Evolutionary conservation across 92 coral and sea anemone genomes (phyloP).

Genomic region (Bergia puertoricense): DNA sequence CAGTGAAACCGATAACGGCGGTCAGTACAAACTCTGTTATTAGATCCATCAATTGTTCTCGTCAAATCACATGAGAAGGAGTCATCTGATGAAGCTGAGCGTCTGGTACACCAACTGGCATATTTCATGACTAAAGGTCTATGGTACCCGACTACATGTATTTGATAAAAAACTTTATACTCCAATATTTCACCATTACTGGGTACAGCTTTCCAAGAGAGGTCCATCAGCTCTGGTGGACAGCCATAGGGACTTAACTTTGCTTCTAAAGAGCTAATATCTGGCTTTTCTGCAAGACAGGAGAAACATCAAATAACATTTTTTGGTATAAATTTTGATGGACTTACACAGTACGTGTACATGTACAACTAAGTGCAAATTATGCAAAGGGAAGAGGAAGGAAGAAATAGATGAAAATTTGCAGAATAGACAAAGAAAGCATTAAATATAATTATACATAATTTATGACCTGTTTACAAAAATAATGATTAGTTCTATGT

Average conservation of each 20-base stretch:
- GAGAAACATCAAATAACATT: conserved; percentile 19
- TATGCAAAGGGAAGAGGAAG: no score
- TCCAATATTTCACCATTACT: neutral
- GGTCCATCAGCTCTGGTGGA: neutral
- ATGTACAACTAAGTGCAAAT: no score
- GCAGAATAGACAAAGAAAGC: no score
- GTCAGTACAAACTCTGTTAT: neutral
- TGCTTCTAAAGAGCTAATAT: neutral
- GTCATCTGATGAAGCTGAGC: neutral
- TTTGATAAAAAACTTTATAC: neutral
- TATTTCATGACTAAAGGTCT: neutral
- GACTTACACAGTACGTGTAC: no score
- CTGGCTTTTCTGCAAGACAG: neutral
- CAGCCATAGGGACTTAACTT: neutral
- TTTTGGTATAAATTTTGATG: conserved; percentile 22
- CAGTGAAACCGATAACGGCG: neutral
- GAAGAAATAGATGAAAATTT: no score
- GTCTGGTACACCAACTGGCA: conserved; percentile 6
- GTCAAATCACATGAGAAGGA: neutral
- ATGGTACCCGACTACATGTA: neutral
- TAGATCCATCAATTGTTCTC: neutral
- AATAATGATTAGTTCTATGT: no score
- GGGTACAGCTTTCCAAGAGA: conserved; percentile 9
- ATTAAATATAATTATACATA: no score
- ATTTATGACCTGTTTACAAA: no score